A percentile compares a stretch with the other conserved stretches of the same genome.
Conservation (phyloP, 2,113 vertebrate species). For the Hypanus sabinus region DNA sequence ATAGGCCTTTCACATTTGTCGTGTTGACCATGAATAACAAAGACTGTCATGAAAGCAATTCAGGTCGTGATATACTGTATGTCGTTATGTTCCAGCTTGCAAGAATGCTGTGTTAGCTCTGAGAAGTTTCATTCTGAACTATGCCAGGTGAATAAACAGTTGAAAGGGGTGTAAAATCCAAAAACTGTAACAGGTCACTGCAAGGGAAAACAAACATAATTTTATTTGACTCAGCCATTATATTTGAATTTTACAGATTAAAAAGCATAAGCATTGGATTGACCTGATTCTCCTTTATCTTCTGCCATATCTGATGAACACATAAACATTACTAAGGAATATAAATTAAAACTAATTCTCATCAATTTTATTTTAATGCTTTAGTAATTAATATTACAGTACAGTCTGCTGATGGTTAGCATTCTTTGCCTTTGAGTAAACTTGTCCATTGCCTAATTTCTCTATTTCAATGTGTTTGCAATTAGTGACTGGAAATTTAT, state of each 20-base stretch:
- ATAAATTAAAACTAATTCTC: conserved; percentile 6
- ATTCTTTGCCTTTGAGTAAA: neutral
- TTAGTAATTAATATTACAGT: too few species aligned
- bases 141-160: neutral
- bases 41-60: neutral
- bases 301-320: neutral
- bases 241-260: neutral
- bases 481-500: neutral
- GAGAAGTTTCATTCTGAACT: neutral
- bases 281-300: neutral
- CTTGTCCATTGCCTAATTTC: neutral
- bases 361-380: neutral
- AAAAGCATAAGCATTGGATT: neutral
- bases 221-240: neutral
- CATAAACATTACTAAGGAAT: neutral
- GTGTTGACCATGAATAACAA: neutral
- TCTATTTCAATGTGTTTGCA: conserved; percentile 25
- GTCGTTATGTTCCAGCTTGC: neutral
- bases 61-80: too few species aligned
- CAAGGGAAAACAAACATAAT: neutral
- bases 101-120: neutral
- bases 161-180: neutral
- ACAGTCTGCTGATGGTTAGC: neutral
- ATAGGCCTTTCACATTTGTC: neutral
- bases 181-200: neutral